A percentile compares a stretch with the other conserved stretches of the same genome.
Conservation (phyloP, 2,888 invertebrate species). For the Meteorus cinctellus region DNA sequence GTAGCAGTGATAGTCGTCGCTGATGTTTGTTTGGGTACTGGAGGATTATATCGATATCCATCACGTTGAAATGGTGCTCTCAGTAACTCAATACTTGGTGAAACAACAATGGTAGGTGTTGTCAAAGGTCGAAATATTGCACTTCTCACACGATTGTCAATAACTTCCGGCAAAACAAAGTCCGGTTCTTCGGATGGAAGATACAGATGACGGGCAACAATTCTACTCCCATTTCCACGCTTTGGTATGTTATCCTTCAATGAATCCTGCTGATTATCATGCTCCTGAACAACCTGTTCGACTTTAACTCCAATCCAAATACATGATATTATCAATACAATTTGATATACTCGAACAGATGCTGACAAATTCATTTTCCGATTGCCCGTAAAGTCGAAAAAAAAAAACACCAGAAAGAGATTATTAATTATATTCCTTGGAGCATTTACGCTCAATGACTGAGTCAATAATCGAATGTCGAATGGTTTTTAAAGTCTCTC, state of each 20-base stretch:
- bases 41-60: constrained; percentile 11
- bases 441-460: constrained; percentile 52
- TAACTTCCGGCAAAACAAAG: constrained; percentile 57
- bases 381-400: not conserved
- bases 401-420: not conserved
- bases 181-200: constrained; percentile 54
- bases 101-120: constrained; percentile 13
- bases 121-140: constrained; percentile 33
- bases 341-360: constrained; percentile 32
- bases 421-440: constrained; percentile 23
- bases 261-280: constrained; percentile 43
- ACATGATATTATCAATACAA: constrained; percentile 31
- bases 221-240: constrained; percentile 48
- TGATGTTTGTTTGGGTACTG: not conserved
- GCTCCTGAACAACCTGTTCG: constrained; percentile 31
- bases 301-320: constrained; percentile 33
- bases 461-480: constrained; percentile 44
- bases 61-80: constrained; percentile 43
- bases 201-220: constrained; percentile 52
- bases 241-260: constrained; percentile 47
- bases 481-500: constrained; percentile 60
- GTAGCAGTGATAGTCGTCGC: not conserved
- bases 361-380: constrained; percentile 7
- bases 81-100: constrained; percentile 43
- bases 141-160: constrained; percentile 59